These are phyloP conservation scores for Heteractis magnifica DNA, from an alignment of 92 coral and sea anemone species.

Conservation along the genomic window DNA sequence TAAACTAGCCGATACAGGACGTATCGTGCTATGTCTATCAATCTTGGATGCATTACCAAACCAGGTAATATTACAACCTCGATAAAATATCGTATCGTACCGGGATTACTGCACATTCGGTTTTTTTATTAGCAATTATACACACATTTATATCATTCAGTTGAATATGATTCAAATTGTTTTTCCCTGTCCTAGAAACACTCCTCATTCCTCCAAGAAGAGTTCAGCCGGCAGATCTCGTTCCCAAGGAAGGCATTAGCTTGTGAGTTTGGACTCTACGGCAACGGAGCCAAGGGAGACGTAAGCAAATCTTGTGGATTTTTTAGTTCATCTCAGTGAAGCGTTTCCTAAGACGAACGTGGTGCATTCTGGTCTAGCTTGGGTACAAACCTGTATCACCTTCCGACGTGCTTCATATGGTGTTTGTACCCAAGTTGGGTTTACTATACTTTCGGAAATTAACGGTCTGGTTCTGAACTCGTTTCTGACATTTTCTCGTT, in stretches of 20 bases:
- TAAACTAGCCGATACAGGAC: conserved; percentile 90
- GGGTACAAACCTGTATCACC: background rate
- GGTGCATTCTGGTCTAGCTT: background rate
- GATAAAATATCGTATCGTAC: background rate
- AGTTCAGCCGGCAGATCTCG: conserved; percentile 93
- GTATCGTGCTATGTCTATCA: conserved; percentile 68
- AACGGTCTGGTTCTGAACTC: no score
- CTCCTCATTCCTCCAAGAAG: conserved; percentile 89
- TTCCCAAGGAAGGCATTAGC: conserved; percentile 96
- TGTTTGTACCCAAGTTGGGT: background rate
- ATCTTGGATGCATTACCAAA: conserved; percentile 82
- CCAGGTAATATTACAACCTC: conserved; percentile 49
- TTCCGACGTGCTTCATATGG: no score
- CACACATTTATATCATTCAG: background rate
- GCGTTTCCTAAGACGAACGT: background rate
- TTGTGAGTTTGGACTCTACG: conserved; percentile 87
- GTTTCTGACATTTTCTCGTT: background rate
- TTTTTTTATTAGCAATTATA: no score
- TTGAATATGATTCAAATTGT: background rate
- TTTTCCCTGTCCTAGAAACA: background rate
- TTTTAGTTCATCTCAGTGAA: background rate
- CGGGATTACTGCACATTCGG: no score
- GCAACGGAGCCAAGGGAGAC: conserved; percentile 85
- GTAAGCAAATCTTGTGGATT: conserved; percentile 37
- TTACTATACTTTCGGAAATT: no score